These are phyloP conservation scores for Leptodactylus fallax DNA, from an alignment of 2,797 vertebrate genomes.

Conservation along the genomic window DNA sequence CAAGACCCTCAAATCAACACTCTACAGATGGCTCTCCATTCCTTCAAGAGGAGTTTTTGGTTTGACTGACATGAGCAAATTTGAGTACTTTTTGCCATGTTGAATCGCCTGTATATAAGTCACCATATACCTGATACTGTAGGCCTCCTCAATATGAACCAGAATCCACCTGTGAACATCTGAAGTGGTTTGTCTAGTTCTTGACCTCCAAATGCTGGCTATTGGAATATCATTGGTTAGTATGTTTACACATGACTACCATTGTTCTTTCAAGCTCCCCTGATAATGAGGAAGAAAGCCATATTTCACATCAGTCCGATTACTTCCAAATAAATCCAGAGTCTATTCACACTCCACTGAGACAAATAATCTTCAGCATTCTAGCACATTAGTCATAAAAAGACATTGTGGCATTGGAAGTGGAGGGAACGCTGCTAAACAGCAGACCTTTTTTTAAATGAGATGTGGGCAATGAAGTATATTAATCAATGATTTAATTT, in stretches of 20 bases:
- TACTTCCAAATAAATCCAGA: slow-evolving; percentile 23
- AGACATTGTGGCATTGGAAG: slow-evolving; percentile 32
- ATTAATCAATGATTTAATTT: slow-evolving; percentile 62
- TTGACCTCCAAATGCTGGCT: too few relatives aligned
- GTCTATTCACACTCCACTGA: slow-evolving; percentile 4
- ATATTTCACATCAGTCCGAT: slow-evolving; percentile 1
- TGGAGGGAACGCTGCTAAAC: slow-evolving; percentile 32
- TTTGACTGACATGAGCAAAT: too few relatives aligned
- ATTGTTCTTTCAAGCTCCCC: background rate
- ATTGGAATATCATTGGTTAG: background rate
- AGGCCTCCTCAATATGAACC: too few relatives aligned
- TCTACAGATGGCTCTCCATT: too few relatives aligned
- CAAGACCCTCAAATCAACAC: too few relatives aligned
- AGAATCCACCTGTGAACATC: too few relatives aligned
- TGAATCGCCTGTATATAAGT: too few relatives aligned
- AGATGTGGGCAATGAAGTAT: slow-evolving; percentile 58
- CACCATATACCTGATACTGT: too few relatives aligned
- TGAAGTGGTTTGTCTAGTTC: background rate
- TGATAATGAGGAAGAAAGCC: background rate
- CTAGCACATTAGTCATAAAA: slow-evolving; percentile 55
- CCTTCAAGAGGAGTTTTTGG: too few relatives aligned
- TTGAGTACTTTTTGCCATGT: too few relatives aligned
- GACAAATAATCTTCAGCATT: slow-evolving; percentile 31
- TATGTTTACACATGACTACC: background rate
- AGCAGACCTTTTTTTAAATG: slow-evolving; percentile 36